phyloP scores from a whole-genome alignment of 2,113 vertebrate species.

The Monarcha castaneiventris region DNA sequence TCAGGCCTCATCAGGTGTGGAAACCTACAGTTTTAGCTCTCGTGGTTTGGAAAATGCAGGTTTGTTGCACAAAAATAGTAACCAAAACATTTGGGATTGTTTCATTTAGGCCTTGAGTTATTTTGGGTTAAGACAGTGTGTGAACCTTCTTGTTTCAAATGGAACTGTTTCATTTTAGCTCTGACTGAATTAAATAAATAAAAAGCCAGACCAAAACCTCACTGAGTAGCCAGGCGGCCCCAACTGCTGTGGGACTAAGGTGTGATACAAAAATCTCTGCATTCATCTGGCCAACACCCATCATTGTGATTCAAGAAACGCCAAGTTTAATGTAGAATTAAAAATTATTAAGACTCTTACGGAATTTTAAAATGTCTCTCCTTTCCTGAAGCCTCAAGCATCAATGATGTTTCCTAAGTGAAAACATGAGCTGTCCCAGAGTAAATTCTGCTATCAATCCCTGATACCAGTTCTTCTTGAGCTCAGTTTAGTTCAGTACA shows the following conservation, averaged over 20 bases:
- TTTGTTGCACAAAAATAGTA: not conserved
- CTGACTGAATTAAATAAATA: not conserved
- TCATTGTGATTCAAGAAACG: not conserved
- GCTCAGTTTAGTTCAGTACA: not conserved
- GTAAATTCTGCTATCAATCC: not conserved
- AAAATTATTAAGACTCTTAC: not conserved
- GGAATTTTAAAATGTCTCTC: not conserved
- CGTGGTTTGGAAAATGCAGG: not conserved
- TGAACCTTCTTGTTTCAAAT: not conserved
- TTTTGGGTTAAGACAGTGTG: not conserved
- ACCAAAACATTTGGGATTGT: not conserved
- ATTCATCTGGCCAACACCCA: not conserved
- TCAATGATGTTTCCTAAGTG: not conserved
- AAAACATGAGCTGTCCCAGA: not conserved
- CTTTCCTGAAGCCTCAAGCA: not conserved
- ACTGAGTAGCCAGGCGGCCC: not conserved
- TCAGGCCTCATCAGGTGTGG: not conserved
- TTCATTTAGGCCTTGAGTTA: not conserved
- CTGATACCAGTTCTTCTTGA: not conserved
- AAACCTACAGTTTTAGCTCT: not conserved
- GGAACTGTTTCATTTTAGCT: not conserved
- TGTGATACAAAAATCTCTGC: not conserved
- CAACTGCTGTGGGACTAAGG: not conserved
- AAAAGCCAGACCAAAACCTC: not conserved
- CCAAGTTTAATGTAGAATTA: not conserved